phyloP scores from a whole-genome alignment of 2,888 invertebrate species.

The Hofmannophila pseudospretella region DNA sequence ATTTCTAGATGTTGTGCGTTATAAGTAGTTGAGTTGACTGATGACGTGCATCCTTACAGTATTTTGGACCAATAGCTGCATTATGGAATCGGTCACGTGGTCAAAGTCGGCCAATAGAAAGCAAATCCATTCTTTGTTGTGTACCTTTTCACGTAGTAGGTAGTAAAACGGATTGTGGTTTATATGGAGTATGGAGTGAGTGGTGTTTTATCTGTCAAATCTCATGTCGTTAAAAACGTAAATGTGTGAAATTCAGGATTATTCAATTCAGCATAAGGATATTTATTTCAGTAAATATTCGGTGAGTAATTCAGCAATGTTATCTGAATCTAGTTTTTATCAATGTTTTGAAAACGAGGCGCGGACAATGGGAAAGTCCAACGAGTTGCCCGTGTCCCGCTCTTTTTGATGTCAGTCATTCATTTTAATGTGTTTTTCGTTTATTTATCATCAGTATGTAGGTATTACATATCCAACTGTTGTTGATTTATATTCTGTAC shows the following conservation, averaged over 20 bases:
- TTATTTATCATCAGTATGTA: no score
- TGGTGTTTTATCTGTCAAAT: constrained; percentile 74
- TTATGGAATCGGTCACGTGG: constrained; percentile 70
- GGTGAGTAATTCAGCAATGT: constrained; percentile 72
- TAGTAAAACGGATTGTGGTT: constrained; percentile 75
- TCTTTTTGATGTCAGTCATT: constrained; percentile 66
- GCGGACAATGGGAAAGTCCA: constrained; percentile 63
- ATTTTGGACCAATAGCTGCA: constrained; percentile 56
- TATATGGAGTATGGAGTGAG: constrained; percentile 73
- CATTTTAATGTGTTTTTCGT: no score
- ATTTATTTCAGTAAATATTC: constrained; percentile 81
- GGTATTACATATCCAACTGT: no score
- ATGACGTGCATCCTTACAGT: constrained; percentile 42
- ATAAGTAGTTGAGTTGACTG: constrained; percentile 30
- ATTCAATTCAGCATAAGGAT: constrained; percentile 82
- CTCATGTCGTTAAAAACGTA: constrained; percentile 71
- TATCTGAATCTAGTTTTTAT: constrained; percentile 8
- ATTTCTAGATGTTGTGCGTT: no score
- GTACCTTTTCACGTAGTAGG: constrained; percentile 73
- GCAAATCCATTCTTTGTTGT: constrained; percentile 75
- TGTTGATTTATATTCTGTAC: no score
- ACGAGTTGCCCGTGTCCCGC: constrained; percentile 62
- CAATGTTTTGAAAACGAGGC: constrained; percentile 43
- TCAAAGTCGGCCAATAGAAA: constrained; percentile 62
- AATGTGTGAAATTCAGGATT: constrained; percentile 85